A percentile compares a stretch with the other conserved stretches of the same genome.
phyloP scores from a whole-genome alignment of 2,113 vertebrate species.

The Cepphus grylle region DNA sequence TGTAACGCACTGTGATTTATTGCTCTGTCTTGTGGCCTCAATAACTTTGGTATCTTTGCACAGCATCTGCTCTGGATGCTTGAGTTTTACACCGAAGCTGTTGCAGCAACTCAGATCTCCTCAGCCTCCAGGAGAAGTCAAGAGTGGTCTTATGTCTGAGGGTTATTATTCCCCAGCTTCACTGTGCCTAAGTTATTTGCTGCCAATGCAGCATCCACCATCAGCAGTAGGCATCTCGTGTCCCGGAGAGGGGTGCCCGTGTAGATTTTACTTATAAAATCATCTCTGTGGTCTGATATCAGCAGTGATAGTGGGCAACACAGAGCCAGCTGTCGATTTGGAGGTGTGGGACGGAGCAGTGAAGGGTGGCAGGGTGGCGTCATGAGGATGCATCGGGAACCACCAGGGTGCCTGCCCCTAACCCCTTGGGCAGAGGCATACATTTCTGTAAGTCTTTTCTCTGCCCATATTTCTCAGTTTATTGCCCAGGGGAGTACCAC shows the following conservation, averaged over 20 bases:
- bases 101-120: not conserved
- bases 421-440: rapidly evolving
- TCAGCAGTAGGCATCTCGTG: rapidly evolving
- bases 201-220: not conserved
- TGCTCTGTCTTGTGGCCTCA: not conserved
- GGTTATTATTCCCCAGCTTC: not conserved
- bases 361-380: not conserved
- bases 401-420: not conserved
- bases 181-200: not conserved
- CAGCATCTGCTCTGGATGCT: not conserved
- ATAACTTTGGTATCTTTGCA: not conserved
- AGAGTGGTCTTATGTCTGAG: not conserved
- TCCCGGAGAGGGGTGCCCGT: not conserved
- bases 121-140: not conserved
- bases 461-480: not conserved
- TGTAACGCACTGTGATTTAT: not conserved
- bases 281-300: not conserved
- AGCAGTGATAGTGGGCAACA: not conserved
- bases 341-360: not conserved
- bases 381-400: not conserved
- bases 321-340: not conserved
- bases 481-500: not conserved
- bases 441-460: not conserved
- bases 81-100: not conserved
- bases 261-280: not conserved